Percentiles rank a stretch among this genome's conserved stretches.
These are phyloP conservation scores for Myanophis thanlyinensis DNA, from an alignment of 2,113 vertebrate species.

Conservation along the genomic window DNA sequence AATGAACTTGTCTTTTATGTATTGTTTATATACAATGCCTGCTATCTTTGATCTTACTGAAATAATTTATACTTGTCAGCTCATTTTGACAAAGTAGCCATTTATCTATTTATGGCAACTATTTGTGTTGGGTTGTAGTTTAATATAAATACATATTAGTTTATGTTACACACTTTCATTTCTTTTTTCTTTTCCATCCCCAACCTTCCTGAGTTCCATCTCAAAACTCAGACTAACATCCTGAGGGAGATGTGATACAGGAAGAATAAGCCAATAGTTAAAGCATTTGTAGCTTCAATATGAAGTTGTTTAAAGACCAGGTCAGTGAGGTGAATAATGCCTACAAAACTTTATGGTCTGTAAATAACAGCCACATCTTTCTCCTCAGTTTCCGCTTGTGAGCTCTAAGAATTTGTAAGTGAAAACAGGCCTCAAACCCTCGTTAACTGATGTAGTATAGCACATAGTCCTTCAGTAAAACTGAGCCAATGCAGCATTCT, in stretches of 20 bases:
- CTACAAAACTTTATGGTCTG: conserved; percentile 73
- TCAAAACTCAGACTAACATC: conserved; percentile 16
- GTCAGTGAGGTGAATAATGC: conserved; percentile 70
- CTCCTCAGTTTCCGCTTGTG: conserved; percentile 51
- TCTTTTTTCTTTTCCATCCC: conserved; percentile 15
- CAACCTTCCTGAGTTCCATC: neutral
- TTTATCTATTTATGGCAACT: neutral
- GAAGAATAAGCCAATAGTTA: conserved; percentile 8
- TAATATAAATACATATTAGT: neutral
- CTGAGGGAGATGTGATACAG: neutral
- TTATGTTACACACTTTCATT: neutral
- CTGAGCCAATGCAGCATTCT: neutral
- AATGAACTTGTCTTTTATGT: neutral
- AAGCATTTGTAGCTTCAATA: conserved; percentile 15
- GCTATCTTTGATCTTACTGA: neutral
- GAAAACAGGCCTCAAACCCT: conserved; percentile 57
- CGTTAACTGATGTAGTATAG: neutral
- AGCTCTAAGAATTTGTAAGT: conserved; percentile 57
- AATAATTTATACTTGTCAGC: rapidly evolving
- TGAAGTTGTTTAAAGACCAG: conserved; percentile 61
- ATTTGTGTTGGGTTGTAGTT: neutral
- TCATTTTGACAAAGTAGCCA: neutral
- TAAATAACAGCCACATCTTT: conserved; percentile 66
- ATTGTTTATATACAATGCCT: neutral
- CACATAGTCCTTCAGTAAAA: neutral